phyloP scores from a whole-genome alignment of 1,140 invertebrate genomes.

The Idris sp. region DNA sequence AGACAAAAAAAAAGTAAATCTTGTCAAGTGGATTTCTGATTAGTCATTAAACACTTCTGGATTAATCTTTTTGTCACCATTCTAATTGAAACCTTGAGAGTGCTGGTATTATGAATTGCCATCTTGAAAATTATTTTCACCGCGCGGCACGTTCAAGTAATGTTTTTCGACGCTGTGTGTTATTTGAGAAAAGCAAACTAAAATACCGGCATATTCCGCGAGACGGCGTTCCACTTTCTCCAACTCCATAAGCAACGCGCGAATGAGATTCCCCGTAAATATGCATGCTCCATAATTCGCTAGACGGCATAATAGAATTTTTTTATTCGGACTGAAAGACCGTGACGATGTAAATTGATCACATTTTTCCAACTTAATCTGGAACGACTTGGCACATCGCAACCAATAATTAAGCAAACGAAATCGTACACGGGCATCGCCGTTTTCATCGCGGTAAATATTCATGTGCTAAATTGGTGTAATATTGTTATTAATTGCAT shows the following conservation, averaged over 20 bases:
- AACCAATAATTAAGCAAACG: slow-evolving; percentile 38
- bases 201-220: slow-evolving; percentile 40
- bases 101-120: background rate
- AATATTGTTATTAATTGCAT: slow-evolving; percentile 27
- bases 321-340: slow-evolving; percentile 55
- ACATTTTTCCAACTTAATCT: slow-evolving; percentile 41
- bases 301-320: slow-evolving; percentile 49
- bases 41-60: background rate
- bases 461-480: slow-evolving; percentile 25
- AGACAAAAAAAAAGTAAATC: no score
- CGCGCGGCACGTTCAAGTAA: background rate
- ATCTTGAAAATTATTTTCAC: slow-evolving; percentile 23
- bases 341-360: slow-evolving; percentile 59
- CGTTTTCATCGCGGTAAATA: slow-evolving; percentile 37
- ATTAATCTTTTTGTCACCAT: background rate
- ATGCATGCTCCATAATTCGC: slow-evolving; percentile 45
- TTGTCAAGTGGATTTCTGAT: no score
- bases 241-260: slow-evolving; percentile 42
- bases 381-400: slow-evolving; percentile 39
- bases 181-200: slow-evolving; percentile 11
- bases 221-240: slow-evolving; percentile 56
- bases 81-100: no score
- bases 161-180: background rate
- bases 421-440: slow-evolving; percentile 36
- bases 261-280: slow-evolving; percentile 51